Evolutionary conservation across 2,888 invertebrate species (phyloP), one percentile per base, ranked within the genome.

Genomic region (Phorcus lineatus): DNA sequence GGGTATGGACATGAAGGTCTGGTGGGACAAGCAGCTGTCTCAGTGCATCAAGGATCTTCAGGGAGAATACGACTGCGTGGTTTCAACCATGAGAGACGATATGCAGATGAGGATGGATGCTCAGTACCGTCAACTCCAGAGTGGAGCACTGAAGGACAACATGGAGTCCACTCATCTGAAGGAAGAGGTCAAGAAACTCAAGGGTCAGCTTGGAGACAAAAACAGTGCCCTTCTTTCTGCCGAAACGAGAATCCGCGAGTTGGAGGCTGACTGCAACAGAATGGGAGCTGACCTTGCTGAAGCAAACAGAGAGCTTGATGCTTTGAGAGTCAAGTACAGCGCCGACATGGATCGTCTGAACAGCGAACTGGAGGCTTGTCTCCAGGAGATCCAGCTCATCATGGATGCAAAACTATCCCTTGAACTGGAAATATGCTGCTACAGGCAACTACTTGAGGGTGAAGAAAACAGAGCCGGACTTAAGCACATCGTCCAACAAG

Each of bases 371-470:
- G 82, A 83, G 36, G 82, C 79, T 7, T 83, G 87, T 19, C 75
- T 87, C 17, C 53, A 74, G 13, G 86, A 88, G 70, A 80, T 90
- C 0, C 80, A 82, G 24, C 74, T 75, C 11, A 78, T 94, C 76
- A 89, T 93, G 84, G 94, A 94, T 88, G 93, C 92, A 86, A 94
- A 94, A 86, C 92, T 94, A 82, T 92, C 93, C 31, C 89, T 94
- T 76, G 94, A 94, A 87, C 91, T 94, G 74, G 94, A 94, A 88
- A 94, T 94, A 83, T 92, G 93, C 85, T 94, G 94, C 88, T 94
- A 94, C 92, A 91, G 94, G 81, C 94, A 94, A 87, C 93, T 94
- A 90, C 88, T 94, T 83, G 94, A 94, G 86, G 93, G 93, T 53
- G 94, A 94, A 86, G 94, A 94, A 88, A 92, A 91, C 87, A 92